Evolutionary conservation across 2,113 vertebrate species (phyloP), one percentile per base, ranked within the genome.

Genomic region (Tympanuchus pallidicinctus): DNA sequence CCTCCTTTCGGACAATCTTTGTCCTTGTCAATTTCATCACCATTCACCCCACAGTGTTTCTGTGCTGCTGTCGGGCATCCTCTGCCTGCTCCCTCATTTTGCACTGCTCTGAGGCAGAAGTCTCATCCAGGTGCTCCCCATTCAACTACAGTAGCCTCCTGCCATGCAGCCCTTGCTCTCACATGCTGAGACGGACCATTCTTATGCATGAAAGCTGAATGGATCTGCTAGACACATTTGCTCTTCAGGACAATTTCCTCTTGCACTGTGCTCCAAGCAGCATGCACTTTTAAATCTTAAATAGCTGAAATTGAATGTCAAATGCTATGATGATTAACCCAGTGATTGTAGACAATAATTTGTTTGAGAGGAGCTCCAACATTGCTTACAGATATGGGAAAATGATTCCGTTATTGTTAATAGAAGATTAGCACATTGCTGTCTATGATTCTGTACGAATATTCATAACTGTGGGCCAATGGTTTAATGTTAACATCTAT

Each of bases 21-120:
- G 20, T 72, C 48, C 36, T 50, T 43, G 34, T 11, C n/a, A 11
- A 15, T 64, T 56, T 64, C 56, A 56, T 30, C 64, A 38, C 45
- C 6, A 1, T 0, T 0, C 4, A 2, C 21, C 32, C 22, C 17
- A 14, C 6, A 78, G 36, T 0, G 1, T 8, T 77, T 70, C 48
- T 34, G 18, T 14, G 25, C 13, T 2, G 2, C 36, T 38, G 32
- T 0, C 1, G 38, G 43, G 10, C 22, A 66, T 6, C 4, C 13
- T 14, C 21, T 30, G 22, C 13, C 15, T 47, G n/a, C 8, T 40
- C 9, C 8, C 18, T 3, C 38, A 52, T 5, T 7, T 4, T 13
- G 16, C 17, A 10, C 34, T 30, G 27, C 30, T 20, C 20, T 48
- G 25, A 17, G 45, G n/a, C 4, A 11, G 6, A 60, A 66, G 21